Base-by-base conservation (phyloP, 2,113 vertebrate genomes). In the Phaethornis superciliosus region DNA sequence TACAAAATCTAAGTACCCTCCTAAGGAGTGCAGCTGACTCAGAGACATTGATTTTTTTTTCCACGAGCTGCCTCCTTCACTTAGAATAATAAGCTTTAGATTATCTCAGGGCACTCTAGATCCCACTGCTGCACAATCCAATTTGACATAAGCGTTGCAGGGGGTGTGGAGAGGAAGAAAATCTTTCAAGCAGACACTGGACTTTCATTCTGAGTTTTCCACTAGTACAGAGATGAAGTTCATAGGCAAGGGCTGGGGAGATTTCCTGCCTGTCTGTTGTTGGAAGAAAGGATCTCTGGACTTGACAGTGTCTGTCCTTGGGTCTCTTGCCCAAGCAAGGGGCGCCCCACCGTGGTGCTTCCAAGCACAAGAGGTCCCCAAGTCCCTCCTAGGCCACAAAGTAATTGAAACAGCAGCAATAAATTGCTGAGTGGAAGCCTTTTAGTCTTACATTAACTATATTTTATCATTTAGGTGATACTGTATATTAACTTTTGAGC, bases 51-150 rank as follows among this genome's bases (percentile, higher is more conserved):
- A 42, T 71, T 49, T 72, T 74, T 83, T 71, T 82, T 55, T 8
- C 51, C 81, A 63, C 3, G 2, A 63, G 47, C 91, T 96, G 90
- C 91, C 93, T 96, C 88, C 78, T 95, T 95, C 90, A 82, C 84
- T 96, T 95, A 96, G 68, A 93, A 81, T 96, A 95, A 96, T 80
- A 88, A 88, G 86, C 75, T 92, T 93, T 93, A 82, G 88, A 92
- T 94, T 88, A 88, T 95, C 90, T 92, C 70, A 63, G 86, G 82
- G 85, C 90, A 12, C 49, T 85, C 60, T 75, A 55, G 77, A 90
- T 95, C 60, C 70, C 42, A 18, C 46, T 79, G 58, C 90, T 67
- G 70, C 65, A 80, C 80, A 95, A 95, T 96, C 91, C 93, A 93
- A 74, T 90, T 91, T 89, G 90, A 95, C 89, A 21, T 33, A 33